These are phyloP conservation scores for Alaudala cheleensis DNA, from an alignment of 2,113 vertebrate species.

Conservation along the genomic window DNA sequence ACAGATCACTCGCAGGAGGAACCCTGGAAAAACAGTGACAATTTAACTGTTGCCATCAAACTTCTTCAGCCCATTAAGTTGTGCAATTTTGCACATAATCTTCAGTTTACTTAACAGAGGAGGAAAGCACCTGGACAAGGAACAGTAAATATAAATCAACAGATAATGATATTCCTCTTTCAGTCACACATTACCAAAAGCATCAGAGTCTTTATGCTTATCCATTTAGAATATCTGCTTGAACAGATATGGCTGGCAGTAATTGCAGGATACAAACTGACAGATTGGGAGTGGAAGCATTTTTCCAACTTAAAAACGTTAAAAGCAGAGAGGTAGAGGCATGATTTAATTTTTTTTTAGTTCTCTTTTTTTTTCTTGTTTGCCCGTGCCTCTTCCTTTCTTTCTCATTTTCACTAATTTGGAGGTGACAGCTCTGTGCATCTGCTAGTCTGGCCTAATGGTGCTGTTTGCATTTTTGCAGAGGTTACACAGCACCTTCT, in stretches of 20 bases:
- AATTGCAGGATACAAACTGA: background rate
- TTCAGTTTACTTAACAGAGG: background rate
- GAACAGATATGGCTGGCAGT: background rate
- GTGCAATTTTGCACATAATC: slow-evolving; percentile 55
- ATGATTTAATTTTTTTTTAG: background rate
- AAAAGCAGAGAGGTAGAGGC: background rate
- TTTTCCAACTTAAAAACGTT: background rate
- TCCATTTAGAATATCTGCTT: background rate
- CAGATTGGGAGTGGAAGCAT: background rate
- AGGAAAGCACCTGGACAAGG: slow-evolving; percentile 29
- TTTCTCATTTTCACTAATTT: background rate
- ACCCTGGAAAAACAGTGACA: slow-evolving; percentile 25
- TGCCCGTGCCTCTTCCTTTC: background rate
- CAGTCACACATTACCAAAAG: background rate
- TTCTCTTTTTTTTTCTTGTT: background rate
- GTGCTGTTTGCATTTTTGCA: background rate
- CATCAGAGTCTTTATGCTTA: slow-evolving; percentile 6
- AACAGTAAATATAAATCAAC: slow-evolving; percentile 7
- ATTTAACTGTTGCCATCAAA: slow-evolving; percentile 52
- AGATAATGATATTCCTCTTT: background rate
- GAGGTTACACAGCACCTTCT: background rate
- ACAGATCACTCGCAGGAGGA: background rate
- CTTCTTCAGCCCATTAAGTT: slow-evolving; percentile 55
- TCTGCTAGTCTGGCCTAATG: background rate
- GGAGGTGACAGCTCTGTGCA: background rate